A percentile compares a stretch with the other conserved stretches of the same genome.
Evolutionary conservation across 2,888 invertebrate species (phyloP).

Genomic region (Timema cristinae): DNA sequence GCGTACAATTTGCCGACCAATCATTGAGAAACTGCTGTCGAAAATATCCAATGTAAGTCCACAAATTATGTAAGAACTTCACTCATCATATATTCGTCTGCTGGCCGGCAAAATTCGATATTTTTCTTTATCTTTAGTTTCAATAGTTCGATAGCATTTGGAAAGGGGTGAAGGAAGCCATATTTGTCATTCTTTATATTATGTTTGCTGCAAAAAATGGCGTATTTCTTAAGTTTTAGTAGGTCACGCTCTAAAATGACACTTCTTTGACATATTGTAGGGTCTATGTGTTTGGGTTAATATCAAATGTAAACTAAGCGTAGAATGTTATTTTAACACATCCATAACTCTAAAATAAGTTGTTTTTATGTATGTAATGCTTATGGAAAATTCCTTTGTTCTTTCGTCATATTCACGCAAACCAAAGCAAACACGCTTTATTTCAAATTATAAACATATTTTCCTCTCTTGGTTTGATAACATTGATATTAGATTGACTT

Average conservation of each 20-base stretch:
- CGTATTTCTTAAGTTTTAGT: conserved; percentile 21
- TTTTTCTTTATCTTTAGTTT: conserved; percentile 19
- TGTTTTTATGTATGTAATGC: no score
- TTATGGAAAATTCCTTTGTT: no score
- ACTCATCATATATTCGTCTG: conserved; percentile 36
- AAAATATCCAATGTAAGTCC: conserved; percentile 71
- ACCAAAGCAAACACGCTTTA: no score
- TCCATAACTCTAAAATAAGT: no score
- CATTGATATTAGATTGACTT: no score
- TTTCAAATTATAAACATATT: no score
- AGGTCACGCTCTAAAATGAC: conserved; percentile 9
- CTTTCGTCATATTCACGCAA: no score
- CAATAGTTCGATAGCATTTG: no score
- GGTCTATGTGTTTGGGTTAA: background rate
- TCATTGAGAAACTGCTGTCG: conserved; percentile 77
- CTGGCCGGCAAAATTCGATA: conserved; percentile 34
- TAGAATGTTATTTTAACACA: no score
- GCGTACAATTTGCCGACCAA: conserved; percentile 84
- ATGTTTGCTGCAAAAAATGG: conserved; percentile 25
- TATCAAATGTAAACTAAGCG: no score
- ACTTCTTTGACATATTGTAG: background rate
- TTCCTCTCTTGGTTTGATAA: no score
- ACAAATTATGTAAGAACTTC: conserved; percentile 61
- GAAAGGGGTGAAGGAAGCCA: conserved; percentile 39
- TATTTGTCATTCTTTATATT: conserved; percentile 38